A percentile compares a stretch with the other conserved stretches of the same genome.
These are phyloP conservation scores for Crax fasciolata DNA, from an alignment of 2,797 vertebrate genomes.

Conservation along the genomic window DNA sequence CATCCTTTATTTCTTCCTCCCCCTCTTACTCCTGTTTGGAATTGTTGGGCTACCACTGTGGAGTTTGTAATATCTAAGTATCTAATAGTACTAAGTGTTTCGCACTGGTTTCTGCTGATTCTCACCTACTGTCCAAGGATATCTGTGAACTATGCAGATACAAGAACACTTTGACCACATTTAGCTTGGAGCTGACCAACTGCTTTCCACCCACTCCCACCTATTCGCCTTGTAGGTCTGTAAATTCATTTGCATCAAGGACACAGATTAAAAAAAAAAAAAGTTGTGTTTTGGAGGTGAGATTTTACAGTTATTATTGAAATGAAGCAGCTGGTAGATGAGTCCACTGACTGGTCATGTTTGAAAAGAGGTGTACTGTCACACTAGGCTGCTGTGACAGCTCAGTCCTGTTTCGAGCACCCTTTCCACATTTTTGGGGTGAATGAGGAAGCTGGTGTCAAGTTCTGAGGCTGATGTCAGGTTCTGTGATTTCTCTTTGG, in stretches of 20 bases:
- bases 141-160: neutral
- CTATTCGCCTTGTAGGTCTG: neutral
- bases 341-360: neutral
- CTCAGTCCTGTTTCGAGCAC: neutral
- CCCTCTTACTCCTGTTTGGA: neutral
- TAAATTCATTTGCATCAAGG: neutral
- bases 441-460: neutral
- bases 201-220: neutral
- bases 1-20: neutral
- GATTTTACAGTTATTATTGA: neutral
- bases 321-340: neutral
- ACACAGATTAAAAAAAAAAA: neutral
- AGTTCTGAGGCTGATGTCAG: neutral
- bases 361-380: neutral
- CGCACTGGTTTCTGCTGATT: neutral
- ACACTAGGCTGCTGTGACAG: neutral
- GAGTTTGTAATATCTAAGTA: neutral
- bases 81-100: neutral
- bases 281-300: neutral
- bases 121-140: neutral
- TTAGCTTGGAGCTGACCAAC: neutral
- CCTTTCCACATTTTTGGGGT: neutral
- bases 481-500: neutral
- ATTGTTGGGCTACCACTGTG: neutral
- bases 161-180: neutral